Conservation (phyloP, 1,140 invertebrate species). For the Pachypeltis micranthus region DNA sequence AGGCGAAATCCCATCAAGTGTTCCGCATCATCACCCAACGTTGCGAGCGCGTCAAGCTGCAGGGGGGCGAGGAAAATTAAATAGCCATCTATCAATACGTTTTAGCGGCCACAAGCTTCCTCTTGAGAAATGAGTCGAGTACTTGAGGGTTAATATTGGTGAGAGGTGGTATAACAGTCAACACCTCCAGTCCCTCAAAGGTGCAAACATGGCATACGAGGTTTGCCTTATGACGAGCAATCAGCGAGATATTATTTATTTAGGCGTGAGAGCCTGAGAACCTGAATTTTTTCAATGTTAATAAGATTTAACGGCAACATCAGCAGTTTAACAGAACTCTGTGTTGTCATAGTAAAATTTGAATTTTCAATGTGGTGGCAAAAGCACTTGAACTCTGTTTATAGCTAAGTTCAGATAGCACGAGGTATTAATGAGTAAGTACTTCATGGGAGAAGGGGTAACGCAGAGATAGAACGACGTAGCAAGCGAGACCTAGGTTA, state of each 20-base stretch:
- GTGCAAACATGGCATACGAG: no score
- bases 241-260: neutral
- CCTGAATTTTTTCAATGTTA: neutral
- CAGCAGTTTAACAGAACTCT: neutral
- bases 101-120: neutral
- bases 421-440: neutral
- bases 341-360: neutral
- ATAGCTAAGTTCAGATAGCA: neutral
- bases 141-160: neutral
- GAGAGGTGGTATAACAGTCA: neutral
- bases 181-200: no score
- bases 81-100: no score
- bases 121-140: neutral
- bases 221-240: no score
- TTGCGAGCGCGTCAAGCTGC: no score
- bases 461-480: neutral
- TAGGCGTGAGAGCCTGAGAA: neutral
- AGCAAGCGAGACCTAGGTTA: neutral
- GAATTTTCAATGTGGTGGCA: neutral
- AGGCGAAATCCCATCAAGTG: no score
- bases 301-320: neutral
- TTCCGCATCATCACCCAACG: no score
- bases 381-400: neutral
- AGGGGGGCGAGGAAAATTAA: no score
- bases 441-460: neutral